phyloP scores from a whole-genome alignment of 2,797 vertebrate genomes.

The Mormyrops boulengeri region DNA sequence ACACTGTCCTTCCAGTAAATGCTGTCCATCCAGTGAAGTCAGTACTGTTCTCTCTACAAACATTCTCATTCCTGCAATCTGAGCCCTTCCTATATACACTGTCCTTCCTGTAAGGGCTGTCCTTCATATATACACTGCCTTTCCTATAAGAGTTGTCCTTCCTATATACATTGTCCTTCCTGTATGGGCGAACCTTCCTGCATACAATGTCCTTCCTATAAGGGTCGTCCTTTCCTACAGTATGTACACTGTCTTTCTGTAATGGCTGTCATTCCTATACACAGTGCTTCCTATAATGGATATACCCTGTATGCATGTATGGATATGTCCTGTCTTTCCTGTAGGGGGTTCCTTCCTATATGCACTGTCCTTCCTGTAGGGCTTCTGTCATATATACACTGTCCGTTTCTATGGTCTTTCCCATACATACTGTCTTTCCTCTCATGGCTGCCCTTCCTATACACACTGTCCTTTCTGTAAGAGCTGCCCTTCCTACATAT shows the following conservation, averaged over 20 bases:
- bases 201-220: too few species aligned
- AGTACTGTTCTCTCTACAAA: background rate
- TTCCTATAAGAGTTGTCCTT: background rate
- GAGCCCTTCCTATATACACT: background rate
- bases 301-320: background rate
- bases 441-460: background rate
- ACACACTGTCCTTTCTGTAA: background rate
- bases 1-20: too few species aligned
- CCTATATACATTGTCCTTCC: too few species aligned
- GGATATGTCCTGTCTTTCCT: too few species aligned
- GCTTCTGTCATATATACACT: too few species aligned
- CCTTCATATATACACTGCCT: background rate
- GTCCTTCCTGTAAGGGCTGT: background rate
- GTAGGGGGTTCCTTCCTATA: background rate
- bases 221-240: too few species aligned
- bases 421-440: background rate
- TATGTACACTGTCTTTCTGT: background rate
- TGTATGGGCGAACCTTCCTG: too few species aligned
- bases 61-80: background rate
- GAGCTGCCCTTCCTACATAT: background rate
- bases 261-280: background rate
- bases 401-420: too few species aligned
- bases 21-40: too few species aligned
- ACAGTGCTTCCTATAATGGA: background rate
- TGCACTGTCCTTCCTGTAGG: background rate